A percentile compares a stretch with the other conserved stretches of the same genome.
Conservation (phyloP, 1,140 invertebrate species). For the Chironomus striatipennis region DNA sequence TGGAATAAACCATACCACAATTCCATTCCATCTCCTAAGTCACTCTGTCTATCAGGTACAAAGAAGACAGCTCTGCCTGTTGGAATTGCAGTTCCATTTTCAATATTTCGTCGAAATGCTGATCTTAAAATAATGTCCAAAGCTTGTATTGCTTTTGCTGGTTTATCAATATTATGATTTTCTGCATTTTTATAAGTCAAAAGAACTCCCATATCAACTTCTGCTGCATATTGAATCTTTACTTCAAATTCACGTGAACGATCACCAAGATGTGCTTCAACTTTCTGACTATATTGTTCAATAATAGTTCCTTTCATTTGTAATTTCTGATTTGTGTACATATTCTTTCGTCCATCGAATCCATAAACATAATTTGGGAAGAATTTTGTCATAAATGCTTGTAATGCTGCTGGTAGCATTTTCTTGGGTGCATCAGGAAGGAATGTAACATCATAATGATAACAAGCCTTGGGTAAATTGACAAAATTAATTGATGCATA, state of each 20-base stretch:
- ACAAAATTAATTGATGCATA: constrained; percentile 45
- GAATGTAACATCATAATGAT: constrained; percentile 48
- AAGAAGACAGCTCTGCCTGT: constrained; percentile 50
- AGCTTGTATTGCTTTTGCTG: constrained; percentile 62
- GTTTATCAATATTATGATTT: constrained; percentile 40
- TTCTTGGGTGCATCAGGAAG: constrained; percentile 44
- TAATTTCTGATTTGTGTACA: background rate
- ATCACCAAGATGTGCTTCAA: background rate
- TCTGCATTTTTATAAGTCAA: constrained; percentile 31
- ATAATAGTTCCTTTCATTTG: background rate
- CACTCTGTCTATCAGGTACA: constrained; percentile 34
- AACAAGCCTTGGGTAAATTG: constrained; percentile 39
- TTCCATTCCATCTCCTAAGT: constrained; percentile 54
- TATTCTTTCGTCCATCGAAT: background rate
- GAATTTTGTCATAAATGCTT: constrained; percentile 29
- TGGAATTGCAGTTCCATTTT: constrained; percentile 21
- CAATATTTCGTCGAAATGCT: constrained; percentile 33
- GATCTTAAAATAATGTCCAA: constrained; percentile 75
- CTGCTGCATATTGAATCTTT: background rate
- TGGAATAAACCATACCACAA: constrained; percentile 54
- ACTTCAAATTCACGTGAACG: background rate
- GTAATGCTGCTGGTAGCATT: constrained; percentile 38
- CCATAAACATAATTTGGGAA: background rate
- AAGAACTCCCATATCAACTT: background rate
- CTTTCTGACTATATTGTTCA: background rate